These are phyloP conservation scores for Grantiella picta DNA, from an alignment of 2,113 vertebrate species.

Conservation along the genomic window DNA sequence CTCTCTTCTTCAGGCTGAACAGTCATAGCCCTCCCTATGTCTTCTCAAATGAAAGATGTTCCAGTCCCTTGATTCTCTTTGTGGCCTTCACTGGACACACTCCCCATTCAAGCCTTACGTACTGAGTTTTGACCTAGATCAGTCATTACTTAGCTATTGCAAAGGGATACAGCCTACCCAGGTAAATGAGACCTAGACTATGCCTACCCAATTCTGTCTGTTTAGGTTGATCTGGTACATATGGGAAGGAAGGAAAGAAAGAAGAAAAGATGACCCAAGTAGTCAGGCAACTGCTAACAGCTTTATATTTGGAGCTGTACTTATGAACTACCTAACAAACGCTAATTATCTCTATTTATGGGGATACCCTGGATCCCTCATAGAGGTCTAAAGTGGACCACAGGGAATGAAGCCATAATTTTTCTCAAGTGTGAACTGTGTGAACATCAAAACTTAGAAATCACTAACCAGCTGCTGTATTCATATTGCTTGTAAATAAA, in stretches of 20 bases:
- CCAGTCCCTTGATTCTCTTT: neutral
- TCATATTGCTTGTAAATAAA: neutral
- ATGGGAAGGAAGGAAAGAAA: neutral
- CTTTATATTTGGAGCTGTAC: neutral
- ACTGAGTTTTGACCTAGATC: neutral
- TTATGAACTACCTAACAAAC: fast-evolving
- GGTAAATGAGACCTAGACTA: neutral
- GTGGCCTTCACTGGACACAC: neutral
- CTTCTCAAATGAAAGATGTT: neutral
- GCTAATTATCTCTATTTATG: neutral
- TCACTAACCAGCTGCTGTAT: neutral
- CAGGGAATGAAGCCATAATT: neutral
- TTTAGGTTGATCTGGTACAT: neutral
- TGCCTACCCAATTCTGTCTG: neutral
- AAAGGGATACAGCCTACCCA: neutral
- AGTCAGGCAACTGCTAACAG: neutral
- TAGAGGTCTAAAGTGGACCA: neutral
- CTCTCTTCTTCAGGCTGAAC: neutral
- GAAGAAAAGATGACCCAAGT: neutral
- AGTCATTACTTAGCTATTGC: neutral
- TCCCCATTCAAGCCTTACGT: neutral
- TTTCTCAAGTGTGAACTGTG: neutral
- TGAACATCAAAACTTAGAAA: neutral
- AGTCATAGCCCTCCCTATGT: neutral
- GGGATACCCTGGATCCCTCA: neutral